Conservation (phyloP, 2,797 vertebrate species). For the Leucoraja ocellata region DNA sequence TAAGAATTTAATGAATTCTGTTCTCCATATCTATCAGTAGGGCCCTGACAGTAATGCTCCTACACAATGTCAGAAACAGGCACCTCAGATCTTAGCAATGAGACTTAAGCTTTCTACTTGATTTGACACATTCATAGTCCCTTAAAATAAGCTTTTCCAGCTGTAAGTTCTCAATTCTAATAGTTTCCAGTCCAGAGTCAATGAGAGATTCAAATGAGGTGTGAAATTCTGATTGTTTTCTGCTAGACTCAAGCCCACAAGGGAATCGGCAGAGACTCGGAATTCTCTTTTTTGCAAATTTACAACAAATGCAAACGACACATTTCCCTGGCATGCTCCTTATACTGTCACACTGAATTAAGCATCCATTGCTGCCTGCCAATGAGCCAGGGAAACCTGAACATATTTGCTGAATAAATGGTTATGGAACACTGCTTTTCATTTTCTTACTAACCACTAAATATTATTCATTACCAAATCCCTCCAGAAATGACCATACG, state of each 20-base stretch:
- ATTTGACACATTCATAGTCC: too few species aligned
- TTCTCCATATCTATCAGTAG: background rate
- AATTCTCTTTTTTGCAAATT: background rate
- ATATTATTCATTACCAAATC: slow-evolving; percentile 14
- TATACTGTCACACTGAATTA: slow-evolving; percentile 29
- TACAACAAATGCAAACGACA: slow-evolving; percentile 11
- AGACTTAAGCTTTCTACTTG: background rate
- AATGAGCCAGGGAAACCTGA: slow-evolving; percentile 23
- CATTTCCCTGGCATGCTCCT: slow-evolving; percentile 16
- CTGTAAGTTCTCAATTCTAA: background rate
- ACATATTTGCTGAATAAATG: slow-evolving; percentile 22
- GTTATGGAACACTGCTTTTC: slow-evolving; percentile 19
- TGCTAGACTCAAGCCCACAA: background rate
- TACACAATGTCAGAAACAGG: background rate
- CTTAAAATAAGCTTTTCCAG: background rate
- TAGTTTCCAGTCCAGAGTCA: background rate
- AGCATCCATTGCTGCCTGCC: slow-evolving; percentile 17
- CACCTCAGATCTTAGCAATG: background rate
- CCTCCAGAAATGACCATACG: background rate
- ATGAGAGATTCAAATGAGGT: slow-evolving; percentile 32
- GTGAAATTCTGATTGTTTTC: slow-evolving; percentile 12
- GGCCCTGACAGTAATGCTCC: background rate
- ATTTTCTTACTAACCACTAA: background rate
- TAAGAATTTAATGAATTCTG: background rate
- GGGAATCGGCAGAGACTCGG: background rate